These are phyloP conservation scores for Cryptocheilus praepositus DNA, from an alignment of 2,888 invertebrate species.

Conservation along the genomic window DNA sequence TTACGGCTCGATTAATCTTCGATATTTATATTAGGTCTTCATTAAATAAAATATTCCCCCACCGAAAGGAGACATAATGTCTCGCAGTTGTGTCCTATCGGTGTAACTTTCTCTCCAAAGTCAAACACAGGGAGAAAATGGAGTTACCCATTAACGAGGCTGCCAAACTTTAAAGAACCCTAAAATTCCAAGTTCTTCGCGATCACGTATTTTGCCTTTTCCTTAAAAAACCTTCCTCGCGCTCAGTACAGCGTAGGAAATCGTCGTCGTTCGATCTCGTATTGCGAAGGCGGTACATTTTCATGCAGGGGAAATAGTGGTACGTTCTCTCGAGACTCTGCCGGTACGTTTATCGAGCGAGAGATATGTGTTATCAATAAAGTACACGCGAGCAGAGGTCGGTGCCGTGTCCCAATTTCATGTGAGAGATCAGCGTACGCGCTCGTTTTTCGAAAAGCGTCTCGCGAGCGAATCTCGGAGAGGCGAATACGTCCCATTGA, in stretches of 20 bases:
- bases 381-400: slow-evolving; percentile 29
- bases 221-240: no score
- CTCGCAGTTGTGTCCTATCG: not conserved
- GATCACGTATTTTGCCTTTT: no score
- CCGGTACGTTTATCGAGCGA: slow-evolving; percentile 5
- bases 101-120: slow-evolving; percentile 7
- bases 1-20: slow-evolving; percentile 73
- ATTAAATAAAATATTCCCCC: slow-evolving; percentile 59
- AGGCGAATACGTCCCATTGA: slow-evolving; percentile 56
- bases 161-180: slow-evolving; percentile 16
- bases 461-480: slow-evolving; percentile 29
- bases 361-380: slow-evolving; percentile 57
- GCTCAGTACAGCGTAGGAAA: no score
- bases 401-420: slow-evolving; percentile 24
- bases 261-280: no score
- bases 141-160: slow-evolving; percentile 40
- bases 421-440: slow-evolving; percentile 15
- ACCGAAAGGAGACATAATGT: slow-evolving; percentile 8
- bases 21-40: slow-evolving; percentile 71
- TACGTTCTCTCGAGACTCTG: no score
- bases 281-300: no score
- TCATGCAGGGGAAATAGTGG: no score
- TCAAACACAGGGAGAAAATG: slow-evolving; percentile 22
- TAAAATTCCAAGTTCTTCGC: no score
- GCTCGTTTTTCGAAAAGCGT: slow-evolving; percentile 48